Evolutionary conservation across 2,113 vertebrate genomes (phyloP).

Genomic region (Chloropsis cyanopogon): DNA sequence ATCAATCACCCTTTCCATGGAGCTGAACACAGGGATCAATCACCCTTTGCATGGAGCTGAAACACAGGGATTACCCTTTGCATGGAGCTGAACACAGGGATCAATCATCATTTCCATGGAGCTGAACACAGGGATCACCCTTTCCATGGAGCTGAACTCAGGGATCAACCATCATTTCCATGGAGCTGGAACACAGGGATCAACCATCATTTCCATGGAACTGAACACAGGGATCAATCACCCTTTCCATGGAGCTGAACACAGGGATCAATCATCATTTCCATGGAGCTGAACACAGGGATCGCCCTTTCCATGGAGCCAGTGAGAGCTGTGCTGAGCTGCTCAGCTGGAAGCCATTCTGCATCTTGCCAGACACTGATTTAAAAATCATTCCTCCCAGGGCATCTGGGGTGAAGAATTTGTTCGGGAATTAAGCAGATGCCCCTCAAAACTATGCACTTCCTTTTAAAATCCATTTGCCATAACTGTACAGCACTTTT

Average conservation of each 20-base stretch:
- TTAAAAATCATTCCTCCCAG: conserved; percentile 48
- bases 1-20: background rate
- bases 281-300: background rate
- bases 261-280: background rate
- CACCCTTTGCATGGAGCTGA: background rate
- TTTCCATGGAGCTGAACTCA: background rate
- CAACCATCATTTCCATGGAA: background rate
- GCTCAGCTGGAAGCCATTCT: conserved; percentile 32
- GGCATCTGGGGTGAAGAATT: conserved; percentile 55
- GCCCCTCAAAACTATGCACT: conserved; percentile 43
- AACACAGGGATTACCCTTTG: background rate
- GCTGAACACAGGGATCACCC: background rate
- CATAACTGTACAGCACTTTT: conserved; percentile 69
- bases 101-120: background rate
- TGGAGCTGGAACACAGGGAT: background rate
- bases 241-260: background rate
- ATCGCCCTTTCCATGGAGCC: background rate
- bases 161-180: background rate
- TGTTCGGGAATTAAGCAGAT: conserved; percentile 56
- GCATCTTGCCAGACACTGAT: conserved; percentile 21
- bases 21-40: background rate
- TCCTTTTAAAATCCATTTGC: conserved; percentile 68
- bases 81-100: background rate
- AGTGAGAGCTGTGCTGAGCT: conserved; percentile 8
- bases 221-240: background rate